These are phyloP conservation scores for Amphiprion percula DNA, from an alignment of 2,113 vertebrate species.

Conservation along the genomic window DNA sequence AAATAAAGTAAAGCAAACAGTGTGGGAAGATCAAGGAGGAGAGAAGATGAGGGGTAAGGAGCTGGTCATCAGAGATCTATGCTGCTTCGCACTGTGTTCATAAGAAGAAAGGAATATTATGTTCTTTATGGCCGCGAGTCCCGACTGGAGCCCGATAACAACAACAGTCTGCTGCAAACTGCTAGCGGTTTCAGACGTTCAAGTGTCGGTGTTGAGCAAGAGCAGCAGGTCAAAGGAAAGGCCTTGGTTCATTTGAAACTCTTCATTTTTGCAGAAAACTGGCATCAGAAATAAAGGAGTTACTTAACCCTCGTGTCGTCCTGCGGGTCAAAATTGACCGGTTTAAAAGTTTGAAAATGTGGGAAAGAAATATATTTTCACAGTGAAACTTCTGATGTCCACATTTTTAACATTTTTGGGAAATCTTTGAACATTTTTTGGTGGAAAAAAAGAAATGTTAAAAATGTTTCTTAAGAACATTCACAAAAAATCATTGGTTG, in stretches of 20 bases:
- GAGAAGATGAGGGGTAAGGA: constrained; percentile 70
- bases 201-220: not conserved
- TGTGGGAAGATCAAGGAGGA: constrained; percentile 78
- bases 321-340: too few species aligned
- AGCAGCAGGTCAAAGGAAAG: not conserved
- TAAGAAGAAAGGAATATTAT: constrained; percentile 72
- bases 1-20: constrained; percentile 86
- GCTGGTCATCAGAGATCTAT: constrained; percentile 74
- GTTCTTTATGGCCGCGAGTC: constrained; percentile 52
- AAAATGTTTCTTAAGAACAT: too few species aligned
- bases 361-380: too few species aligned
- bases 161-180: constrained; percentile 37
- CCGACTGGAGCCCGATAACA: constrained; percentile 45
- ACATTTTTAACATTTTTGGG: too few species aligned
- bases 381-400: too few species aligned
- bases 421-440: too few species aligned
- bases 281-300: not conserved
- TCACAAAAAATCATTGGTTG: too few species aligned
- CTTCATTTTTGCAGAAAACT: not conserved
- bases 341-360: too few species aligned
- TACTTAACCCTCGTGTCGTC: too few species aligned
- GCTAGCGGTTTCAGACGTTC: constrained; percentile 21
- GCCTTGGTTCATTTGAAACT: not conserved
- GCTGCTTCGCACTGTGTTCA: constrained; percentile 63
- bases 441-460: too few species aligned